Evolutionary conservation across 2,113 vertebrate species (phyloP), one percentile per base, ranked within the genome.

Genomic region (Lycaon pictus): DNA sequence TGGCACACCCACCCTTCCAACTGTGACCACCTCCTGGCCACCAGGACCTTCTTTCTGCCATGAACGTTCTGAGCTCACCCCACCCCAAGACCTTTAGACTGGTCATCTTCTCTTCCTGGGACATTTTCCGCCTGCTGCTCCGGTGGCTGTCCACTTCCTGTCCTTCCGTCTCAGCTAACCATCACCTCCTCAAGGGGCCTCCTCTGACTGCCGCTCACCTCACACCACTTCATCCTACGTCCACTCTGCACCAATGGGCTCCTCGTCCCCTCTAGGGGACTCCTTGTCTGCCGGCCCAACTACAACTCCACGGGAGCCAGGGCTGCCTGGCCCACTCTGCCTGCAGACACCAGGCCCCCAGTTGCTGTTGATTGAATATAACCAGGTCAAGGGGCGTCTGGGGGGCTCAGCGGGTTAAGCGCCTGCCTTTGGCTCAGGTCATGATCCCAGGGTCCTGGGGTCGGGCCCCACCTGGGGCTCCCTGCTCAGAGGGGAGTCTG

Each of bases 1-100:
- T 2, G 23, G 51, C 55, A 12, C 29, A 2, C 29, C 16, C 7
- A 43, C 19, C 0, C 84, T 60, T 19, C 3, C 3, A 37, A 1
- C 48, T 5, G 1, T 43, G 0, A 11, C 69, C 7, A 32, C 25
- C 10, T 80, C 11, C 55, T 11, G 0, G 55, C 51, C 63, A 12
- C 93, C 1, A 29, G 88, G 51, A 43, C 51, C 29, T 29, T 81
- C 67, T 3, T 56, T 76, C 69, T 17, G 69, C 58, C 43, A 13
- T 43, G 43, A 43, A 25, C 17, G 2, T 53, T 25, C 60, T 9
- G 60, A 63, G 60, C 51, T 77, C 51, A 51, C 29, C 48, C 35
- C 48, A 48, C 43, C 35, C 35, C 9, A 37, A 71, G 23, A 12
- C 72, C 48, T 74, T 80, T n/a, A 74, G 53, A 23, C 53, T 3